These are phyloP conservation scores for Callionymus lyra DNA, from an alignment of 2,113 vertebrate species.

Conservation along the genomic window DNA sequence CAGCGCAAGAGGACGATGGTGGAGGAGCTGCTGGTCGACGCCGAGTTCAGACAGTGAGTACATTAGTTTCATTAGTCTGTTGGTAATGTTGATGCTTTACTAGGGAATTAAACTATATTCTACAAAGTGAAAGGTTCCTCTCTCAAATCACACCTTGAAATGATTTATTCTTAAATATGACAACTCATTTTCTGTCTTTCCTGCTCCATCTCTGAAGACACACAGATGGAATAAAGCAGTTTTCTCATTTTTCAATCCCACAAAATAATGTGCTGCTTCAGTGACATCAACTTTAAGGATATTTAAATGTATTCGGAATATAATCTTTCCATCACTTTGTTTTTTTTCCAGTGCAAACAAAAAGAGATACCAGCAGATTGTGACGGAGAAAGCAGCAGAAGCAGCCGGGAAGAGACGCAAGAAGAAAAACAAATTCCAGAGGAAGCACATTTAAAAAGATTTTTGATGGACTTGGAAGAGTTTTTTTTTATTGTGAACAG, in stretches of 20 bases:
- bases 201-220: too few species aligned
- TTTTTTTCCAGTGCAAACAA: conserved; percentile 82
- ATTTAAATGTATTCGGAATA: neutral
- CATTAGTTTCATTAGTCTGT: too few species aligned
- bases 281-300: neutral
- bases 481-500: too few species aligned
- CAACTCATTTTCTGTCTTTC: too few species aligned
- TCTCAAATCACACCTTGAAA: too few species aligned
- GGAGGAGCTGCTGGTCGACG: conserved; percentile 88
- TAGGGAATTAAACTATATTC: too few species aligned
- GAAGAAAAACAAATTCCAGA: conserved; percentile 81
- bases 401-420: conserved; percentile 80
- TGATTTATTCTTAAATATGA: too few species aligned
- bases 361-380: conserved; percentile 83
- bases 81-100: too few species aligned
- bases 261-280: neutral
- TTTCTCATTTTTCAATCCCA: neutral
- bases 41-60: conserved; percentile 84
- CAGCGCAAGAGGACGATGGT: conserved; percentile 92
- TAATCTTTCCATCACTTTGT: neutral
- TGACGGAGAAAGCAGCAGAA: conserved; percentile 79
- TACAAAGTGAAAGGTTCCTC: too few species aligned
- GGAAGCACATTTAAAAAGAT: conserved; percentile 41
- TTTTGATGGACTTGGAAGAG: neutral
- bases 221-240: neutral